Percentiles rank a stretch among this genome's conserved stretches.
Conservation (phyloP, 2,888 invertebrate genomes). For the Rhingia campestris region DNA sequence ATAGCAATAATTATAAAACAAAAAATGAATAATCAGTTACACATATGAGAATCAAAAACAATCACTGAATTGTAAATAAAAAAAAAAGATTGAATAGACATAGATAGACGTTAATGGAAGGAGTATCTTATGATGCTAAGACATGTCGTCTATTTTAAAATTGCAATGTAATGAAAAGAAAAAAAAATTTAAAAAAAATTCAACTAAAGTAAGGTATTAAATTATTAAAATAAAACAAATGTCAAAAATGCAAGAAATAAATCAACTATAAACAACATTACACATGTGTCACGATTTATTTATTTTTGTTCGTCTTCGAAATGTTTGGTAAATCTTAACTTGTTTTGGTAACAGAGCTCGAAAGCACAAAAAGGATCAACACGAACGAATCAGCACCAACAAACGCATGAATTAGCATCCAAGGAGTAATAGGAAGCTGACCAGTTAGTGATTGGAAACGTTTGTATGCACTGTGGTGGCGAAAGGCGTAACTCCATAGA, state of each 20-base stretch:
- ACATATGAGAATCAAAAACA: slow-evolving; percentile 31
- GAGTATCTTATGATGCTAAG: slow-evolving; percentile 43
- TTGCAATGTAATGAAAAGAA: slow-evolving; percentile 60
- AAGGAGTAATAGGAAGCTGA: no score
- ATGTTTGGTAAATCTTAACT: no score
- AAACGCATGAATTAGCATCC: no score
- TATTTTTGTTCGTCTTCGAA: no score
- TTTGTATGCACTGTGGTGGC: no score
- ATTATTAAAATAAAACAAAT: slow-evolving; percentile 58
- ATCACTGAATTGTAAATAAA: slow-evolving; percentile 37
- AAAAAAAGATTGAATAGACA: neutral
- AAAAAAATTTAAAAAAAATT: slow-evolving; percentile 1
- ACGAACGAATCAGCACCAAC: no score
- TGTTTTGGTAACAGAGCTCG: no score
- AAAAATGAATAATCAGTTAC: slow-evolving; percentile 48
- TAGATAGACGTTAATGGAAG: slow-evolving; percentile 5
- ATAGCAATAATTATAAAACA: slow-evolving; percentile 59
- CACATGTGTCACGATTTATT: no score
- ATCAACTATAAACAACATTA: slow-evolving; percentile 36
- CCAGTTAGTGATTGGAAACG: no score
- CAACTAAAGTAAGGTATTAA: slow-evolving; percentile 60
- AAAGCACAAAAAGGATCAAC: no score
- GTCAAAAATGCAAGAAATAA: slow-evolving; percentile 39
- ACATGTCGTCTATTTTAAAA: slow-evolving; percentile 44
- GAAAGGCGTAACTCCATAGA: no score